Evolutionary conservation across 2,113 vertebrate species (phyloP), one percentile per base, ranked within the genome.

Genomic region (Trogon melanurus): DNA sequence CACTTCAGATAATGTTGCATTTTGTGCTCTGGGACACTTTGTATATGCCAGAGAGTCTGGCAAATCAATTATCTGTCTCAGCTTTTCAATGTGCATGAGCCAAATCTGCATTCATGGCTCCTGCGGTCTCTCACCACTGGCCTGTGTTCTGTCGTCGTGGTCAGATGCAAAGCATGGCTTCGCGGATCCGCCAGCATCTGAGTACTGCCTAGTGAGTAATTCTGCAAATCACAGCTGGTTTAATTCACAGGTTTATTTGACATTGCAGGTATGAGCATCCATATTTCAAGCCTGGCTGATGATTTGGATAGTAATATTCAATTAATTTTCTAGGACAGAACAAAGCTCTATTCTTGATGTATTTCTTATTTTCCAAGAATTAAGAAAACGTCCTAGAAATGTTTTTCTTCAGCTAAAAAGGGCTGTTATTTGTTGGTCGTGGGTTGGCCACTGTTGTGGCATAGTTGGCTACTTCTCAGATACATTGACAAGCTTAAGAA

Each of bases 1-100:
- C 65, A 65, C 86, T 81, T 92, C 70, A 91, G 76, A 79, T 79
- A 92, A 88, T 75, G 74, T 76, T 86, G 69, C 61, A 61, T 92
- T 91, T 89, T 89, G 41, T 94, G 61, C 76, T 87, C 65, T 79
- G 67, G 80, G 94, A 44, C 41, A 51, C 47, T 94, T 74, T 57
- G 22, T 89, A 17, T 71, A 26, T 86, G 56, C 65, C 83, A 79
- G 36, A 61, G 50, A 86, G 85, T 72, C 69, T 83, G 79, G 45
- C 61, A 91, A 86, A 74, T 79, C 61, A 84, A 2, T 84, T 93
- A 34, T 18, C 16, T 86, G 9, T 72, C 74, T 88, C 48, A 64
- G 66, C 48, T 87, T 79, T 85, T 90, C 61, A 41, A 15, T 0
- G 3, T 47, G 11, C 30, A 1, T 13, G 70, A 87, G 36, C 36